Percentiles rank a stretch among this genome's conserved stretches.
phyloP scores from a whole-genome alignment of 2,113 vertebrate species.

The Urocynchramus pylzowi region DNA sequence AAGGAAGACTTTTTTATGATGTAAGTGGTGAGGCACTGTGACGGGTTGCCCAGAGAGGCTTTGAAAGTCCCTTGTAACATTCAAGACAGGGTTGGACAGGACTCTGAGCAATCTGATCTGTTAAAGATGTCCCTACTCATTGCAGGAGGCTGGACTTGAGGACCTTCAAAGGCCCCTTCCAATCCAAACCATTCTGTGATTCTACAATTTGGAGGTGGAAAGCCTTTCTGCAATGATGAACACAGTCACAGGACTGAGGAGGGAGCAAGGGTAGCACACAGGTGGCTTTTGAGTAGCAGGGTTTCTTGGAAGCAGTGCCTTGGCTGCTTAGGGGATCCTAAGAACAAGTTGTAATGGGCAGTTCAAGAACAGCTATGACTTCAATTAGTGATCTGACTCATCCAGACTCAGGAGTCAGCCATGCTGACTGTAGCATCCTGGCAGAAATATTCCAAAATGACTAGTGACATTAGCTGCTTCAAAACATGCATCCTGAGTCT shows the following conservation, averaged over 20 bases:
- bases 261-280: not conserved
- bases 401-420: not conserved
- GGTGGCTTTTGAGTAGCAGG: not conserved
- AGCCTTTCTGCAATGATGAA: not conserved
- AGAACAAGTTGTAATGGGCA: not conserved
- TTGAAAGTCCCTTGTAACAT: not conserved
- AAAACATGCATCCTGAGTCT: not conserved
- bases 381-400: not conserved
- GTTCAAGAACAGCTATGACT: not conserved
- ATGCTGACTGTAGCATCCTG: not conserved
- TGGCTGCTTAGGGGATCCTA: rapidly evolving
- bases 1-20: not conserved
- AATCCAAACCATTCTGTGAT: not conserved
- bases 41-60: rapidly evolving
- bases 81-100: not conserved
- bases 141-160: not conserved
- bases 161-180: not conserved
- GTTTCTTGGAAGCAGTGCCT: not conserved
- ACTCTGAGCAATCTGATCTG: not conserved
- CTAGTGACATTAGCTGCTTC: not conserved
- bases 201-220: not conserved
- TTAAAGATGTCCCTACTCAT: not conserved
- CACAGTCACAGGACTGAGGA: not conserved
- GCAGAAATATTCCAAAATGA: not conserved
- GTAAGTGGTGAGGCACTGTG: not conserved